Base-by-base conservation (phyloP, 1,140 invertebrate genomes). In the Theocolax elegans region DNA sequence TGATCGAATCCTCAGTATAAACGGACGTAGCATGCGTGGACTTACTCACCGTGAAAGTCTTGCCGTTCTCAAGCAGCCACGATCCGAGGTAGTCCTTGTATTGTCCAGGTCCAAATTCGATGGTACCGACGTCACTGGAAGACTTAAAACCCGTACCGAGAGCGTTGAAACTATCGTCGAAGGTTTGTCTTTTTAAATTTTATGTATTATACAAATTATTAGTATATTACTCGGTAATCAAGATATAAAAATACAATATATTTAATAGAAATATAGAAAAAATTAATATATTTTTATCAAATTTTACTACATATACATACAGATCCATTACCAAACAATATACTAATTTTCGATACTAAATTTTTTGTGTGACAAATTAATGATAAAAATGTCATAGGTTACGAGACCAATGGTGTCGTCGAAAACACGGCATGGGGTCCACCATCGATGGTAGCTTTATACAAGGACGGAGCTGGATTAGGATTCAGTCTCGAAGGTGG, bases 401-500 rank as follows among this genome's bases (percentile, higher is more conserved):
- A 77, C 69, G 81, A 82, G 73, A 75, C 72, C 54, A 81, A 75
- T 54, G 8, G 46, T 17, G 40, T 42, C 10, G 59, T 72, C 23
- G 79, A 79, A 23, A 69, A 77, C 49, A 82, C 73, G 8, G 78
- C 81, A 9, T 83, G 82, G 82, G 82, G 82, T 42, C 82, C 82
- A 12, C 74, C 81, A 19, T 84, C 88, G 51, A 77, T 85, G 48
- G 88, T 95, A 42, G 89, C 89, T 63, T 89, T 96, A 73, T 87
- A 90, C 17, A 97, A 97, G 80, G 95, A 96, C 75, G 93, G 92
- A 69, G 93, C 94, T 71, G 95, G 95, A 10, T 87, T 97, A 44
- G 96, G 96, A 48, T 97, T 98, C 81, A 95, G 95, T 77, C 89
- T 98, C 46, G 95, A 97, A 80, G 96, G 96, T 64, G 96, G 96